Conservation (phyloP, 1,140 invertebrate genomes). For the Himalopsyche phryganea region DNA sequence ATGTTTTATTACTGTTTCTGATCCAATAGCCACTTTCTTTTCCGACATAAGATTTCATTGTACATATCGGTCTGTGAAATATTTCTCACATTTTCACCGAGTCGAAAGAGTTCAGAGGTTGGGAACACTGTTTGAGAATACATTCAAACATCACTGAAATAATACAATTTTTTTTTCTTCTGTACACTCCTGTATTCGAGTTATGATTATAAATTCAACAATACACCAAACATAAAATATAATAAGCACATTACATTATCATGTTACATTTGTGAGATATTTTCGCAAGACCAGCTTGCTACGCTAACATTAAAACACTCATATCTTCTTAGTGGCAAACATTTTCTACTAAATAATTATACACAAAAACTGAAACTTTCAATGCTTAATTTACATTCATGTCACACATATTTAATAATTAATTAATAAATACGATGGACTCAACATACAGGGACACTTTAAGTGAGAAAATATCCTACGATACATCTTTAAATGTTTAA, state of each 20-base stretch:
- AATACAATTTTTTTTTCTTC: too few relatives aligned
- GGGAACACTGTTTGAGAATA: too few relatives aligned
- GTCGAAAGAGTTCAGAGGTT: too few relatives aligned
- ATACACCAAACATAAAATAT: conserved; percentile 27
- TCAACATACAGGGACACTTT: too few relatives aligned
- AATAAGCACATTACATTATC: conserved; percentile 26
- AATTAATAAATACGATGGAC: conserved; percentile 3
- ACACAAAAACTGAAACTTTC: not conserved
- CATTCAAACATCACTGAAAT: too few relatives aligned
- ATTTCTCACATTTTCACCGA: too few relatives aligned
- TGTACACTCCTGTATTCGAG: conserved; percentile 26
- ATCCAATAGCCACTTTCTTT: too few relatives aligned
- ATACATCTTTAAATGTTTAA: too few relatives aligned
- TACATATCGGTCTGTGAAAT: too few relatives aligned
- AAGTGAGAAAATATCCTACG: too few relatives aligned
- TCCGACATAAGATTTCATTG: too few relatives aligned
- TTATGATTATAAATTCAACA: conserved; percentile 28
- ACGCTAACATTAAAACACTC: conserved; percentile 9
- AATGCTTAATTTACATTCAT: conserved; percentile 22
- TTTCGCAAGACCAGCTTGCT: conserved; percentile 26
- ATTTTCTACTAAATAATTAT: not conserved
- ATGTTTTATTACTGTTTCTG: too few relatives aligned
- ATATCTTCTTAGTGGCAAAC: not conserved
- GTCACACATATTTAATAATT: conserved; percentile 11
- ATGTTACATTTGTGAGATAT: conserved; percentile 18